Conservation (phyloP, 2,888 invertebrate genomes). For the Idaea aversata region DNA sequence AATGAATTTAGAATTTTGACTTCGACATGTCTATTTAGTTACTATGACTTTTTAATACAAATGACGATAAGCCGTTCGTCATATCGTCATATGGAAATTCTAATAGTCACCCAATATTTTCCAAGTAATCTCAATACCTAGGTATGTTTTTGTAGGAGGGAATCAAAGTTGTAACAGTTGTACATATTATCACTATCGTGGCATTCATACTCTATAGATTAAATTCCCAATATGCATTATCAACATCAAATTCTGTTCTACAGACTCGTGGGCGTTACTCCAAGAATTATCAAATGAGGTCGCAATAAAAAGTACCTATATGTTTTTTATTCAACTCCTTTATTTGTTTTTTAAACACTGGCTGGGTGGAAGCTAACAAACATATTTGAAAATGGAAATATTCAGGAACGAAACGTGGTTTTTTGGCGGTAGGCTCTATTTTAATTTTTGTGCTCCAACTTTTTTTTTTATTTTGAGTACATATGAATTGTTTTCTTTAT, state of each 20-base stretch:
- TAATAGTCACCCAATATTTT: too few species aligned
- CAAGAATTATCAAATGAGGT: conserved; percentile 1
- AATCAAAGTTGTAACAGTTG: too few species aligned
- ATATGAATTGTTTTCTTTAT: background rate
- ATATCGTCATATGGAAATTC: too few species aligned
- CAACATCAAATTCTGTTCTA: background rate
- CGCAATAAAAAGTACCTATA: conserved; percentile 1
- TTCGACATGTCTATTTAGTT: too few species aligned
- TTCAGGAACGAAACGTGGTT: background rate
- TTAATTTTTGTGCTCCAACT: background rate
- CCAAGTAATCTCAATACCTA: too few species aligned
- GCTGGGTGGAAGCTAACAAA: background rate
- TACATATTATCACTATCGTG: too few species aligned
- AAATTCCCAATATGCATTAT: background rate
- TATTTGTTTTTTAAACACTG: background rate
- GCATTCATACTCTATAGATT: background rate
- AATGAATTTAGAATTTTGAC: too few species aligned
- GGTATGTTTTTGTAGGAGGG: too few species aligned
- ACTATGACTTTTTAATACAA: too few species aligned
- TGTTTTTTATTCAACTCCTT: background rate
- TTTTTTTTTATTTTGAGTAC: background rate
- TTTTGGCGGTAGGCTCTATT: background rate
- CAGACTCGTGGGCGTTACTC: background rate
- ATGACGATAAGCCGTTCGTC: too few species aligned
- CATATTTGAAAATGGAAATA: conserved; percentile 1